Evolutionary conservation across 2,888 invertebrate genomes (phyloP), one percentile per base, ranked within the genome.

Genomic region (Tachystola acroxantha): DNA sequence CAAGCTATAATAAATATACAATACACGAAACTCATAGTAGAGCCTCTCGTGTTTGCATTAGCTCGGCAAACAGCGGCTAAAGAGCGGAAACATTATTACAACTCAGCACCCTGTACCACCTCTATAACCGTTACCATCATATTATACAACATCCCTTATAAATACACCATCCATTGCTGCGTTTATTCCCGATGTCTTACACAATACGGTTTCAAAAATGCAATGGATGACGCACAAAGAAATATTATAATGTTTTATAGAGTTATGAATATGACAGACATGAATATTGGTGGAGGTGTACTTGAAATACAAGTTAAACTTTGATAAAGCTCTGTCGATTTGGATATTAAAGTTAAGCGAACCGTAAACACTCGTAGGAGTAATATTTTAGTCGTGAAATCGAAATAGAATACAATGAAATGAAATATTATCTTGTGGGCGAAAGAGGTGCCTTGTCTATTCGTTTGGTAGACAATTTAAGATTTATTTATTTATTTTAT

Each of bases 31-130:
- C 14, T 1, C 25, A 25, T 11, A 33, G 13, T 58, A 62, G 64
- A 67, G 64, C 60, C 70, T 64, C 70, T 72, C 53, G 45, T 77
- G 74, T 77, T 78, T 77, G 73, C 71, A 69, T 64, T 75, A 70
- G 64, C 64, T 71, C 56, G 60, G 70, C 69, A 79, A 79, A 81
- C 71, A 79, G 69, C 59, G 57, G 65, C 69, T 73, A 78, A 80
- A 78, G 68, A 78, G 77, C 74, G 78, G 73, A 79, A 79, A 79
- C 70, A 61, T 74, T 79, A 79, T 77, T 75, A 79, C 72, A 70
- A 69, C 68, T 71, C 67, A 50, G 53, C 49, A 43, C 39, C 48
- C 27, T 37, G 10, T 47, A 67, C 69, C 53, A 55, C 25, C 7
- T 22, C 10, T n/a, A 5, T 34, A 28, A 32, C 25, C 5, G 7